A percentile compares a stretch with the other conserved stretches of the same genome.
phyloP scores from a whole-genome alignment of 2,888 invertebrate genomes.

The Deroplatys truncata region DNA sequence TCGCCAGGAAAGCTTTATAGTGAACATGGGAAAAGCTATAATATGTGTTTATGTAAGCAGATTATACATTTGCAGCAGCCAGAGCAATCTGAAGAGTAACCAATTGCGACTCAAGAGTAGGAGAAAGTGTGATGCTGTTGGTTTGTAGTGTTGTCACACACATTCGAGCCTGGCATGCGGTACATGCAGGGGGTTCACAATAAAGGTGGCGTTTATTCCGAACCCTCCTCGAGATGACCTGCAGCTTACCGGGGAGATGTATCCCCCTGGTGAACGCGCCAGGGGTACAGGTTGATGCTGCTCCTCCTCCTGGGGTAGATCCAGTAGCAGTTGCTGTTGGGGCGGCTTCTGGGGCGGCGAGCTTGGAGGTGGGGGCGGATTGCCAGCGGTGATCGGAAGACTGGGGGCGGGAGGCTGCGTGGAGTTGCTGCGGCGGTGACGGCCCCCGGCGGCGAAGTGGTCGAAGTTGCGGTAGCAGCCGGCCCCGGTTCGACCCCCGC shows the following conservation, averaged over 20 bases:
- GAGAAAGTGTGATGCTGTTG: too few relatives aligned
- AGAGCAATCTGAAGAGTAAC: too few relatives aligned
- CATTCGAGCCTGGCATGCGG: background rate
- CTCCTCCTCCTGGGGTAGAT: slow-evolving; percentile 28
- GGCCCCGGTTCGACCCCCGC: slow-evolving; percentile 41
- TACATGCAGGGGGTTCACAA: background rate
- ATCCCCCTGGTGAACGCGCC: slow-evolving; percentile 26
- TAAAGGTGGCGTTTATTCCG: background rate
- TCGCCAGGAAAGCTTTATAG: too few relatives aligned
- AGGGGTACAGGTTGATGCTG: slow-evolving; percentile 20
- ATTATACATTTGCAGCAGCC: too few relatives aligned
- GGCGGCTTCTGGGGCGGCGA: slow-evolving; percentile 31
- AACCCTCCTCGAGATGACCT: background rate
- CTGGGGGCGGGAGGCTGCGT: slow-evolving; percentile 36
- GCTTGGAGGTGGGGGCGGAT: slow-evolving; percentile 32
- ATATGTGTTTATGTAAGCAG: too few relatives aligned
- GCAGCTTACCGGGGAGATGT: slow-evolving; percentile 40
- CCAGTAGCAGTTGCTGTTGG: slow-evolving; percentile 33
- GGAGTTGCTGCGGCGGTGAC: slow-evolving; percentile 51
- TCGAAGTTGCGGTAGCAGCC: slow-evolving; percentile 27
- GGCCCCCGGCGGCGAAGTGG: slow-evolving; percentile 18
- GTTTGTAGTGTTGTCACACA: background rate
- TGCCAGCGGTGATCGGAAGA: slow-evolving; percentile 9
- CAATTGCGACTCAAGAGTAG: too few relatives aligned
- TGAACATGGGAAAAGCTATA: too few relatives aligned